phyloP scores from a whole-genome alignment of 2,113 vertebrate species.

The Thinocorus orbignyianus region DNA sequence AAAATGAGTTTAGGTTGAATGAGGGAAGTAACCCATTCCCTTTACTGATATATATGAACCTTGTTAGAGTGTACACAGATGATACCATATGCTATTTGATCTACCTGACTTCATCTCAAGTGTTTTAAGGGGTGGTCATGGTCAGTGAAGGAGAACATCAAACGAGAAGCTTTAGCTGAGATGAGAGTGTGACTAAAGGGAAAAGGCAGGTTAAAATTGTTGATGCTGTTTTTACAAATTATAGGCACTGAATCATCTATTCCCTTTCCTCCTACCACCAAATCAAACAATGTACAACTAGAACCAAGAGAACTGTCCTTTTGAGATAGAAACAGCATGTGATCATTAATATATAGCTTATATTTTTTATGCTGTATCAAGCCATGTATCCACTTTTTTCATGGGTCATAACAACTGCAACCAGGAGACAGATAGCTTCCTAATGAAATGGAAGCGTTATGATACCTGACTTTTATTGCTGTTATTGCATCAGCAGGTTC shows the following conservation, averaged over 20 bases:
- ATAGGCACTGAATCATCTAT: background rate
- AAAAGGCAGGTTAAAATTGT: background rate
- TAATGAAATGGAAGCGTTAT: conserved; percentile 15
- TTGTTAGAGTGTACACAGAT: background rate
- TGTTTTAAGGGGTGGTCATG: background rate
- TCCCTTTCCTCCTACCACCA: background rate
- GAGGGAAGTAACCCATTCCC: background rate
- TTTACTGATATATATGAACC: background rate
- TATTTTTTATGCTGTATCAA: background rate
- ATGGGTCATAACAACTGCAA: background rate
- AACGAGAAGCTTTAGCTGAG: background rate
- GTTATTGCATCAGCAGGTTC: background rate
- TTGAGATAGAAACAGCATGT: background rate
- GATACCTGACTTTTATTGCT: background rate
- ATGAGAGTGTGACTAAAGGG: background rate
- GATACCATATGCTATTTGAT: background rate
- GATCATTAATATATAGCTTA: background rate
- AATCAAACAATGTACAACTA: background rate
- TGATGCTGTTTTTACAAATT: background rate
- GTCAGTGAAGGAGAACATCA: background rate
- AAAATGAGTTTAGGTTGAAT: background rate
- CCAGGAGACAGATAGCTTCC: background rate
- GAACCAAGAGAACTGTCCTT: background rate
- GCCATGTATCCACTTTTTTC: background rate
- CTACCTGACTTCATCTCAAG: background rate